Conservation (phyloP, 2,888 invertebrate species). For the Netelia melanura region DNA sequence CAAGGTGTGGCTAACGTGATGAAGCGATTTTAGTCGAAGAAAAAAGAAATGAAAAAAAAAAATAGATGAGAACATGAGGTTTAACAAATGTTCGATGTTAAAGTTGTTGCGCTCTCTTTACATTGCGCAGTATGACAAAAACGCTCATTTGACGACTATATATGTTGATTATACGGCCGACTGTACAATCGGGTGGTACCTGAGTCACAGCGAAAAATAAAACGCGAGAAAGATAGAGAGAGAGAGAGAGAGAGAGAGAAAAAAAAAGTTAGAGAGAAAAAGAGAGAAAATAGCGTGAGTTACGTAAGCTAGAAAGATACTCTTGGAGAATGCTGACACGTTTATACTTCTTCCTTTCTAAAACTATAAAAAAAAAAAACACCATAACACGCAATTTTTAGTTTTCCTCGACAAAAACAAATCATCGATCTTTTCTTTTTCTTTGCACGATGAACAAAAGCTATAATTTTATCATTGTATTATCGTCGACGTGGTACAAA, state of each 20-base stretch:
- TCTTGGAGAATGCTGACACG: constrained; percentile 37
- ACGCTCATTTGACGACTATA: constrained; percentile 73
- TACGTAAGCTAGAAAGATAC: constrained; percentile 52
- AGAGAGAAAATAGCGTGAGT: constrained; percentile 24
- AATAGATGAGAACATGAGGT: constrained; percentile 67
- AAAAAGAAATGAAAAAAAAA: constrained; percentile 27
- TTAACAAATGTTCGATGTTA: constrained; percentile 77
- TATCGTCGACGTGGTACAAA: background rate
- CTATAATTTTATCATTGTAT: constrained; percentile 8
- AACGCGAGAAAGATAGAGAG: constrained; percentile 26
- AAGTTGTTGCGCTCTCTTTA: constrained; percentile 74
- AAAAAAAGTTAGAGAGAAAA: background rate
- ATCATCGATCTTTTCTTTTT: constrained; percentile 2
- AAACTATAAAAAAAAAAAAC: background rate
- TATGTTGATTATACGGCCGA: constrained; percentile 66
- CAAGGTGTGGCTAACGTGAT: constrained; percentile 69
- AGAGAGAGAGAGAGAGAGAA: constrained; percentile 6
- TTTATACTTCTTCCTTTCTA: constrained; percentile 41
- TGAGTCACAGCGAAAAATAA: constrained; percentile 47
- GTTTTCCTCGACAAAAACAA: constrained; percentile 20
- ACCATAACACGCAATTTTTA: background rate
- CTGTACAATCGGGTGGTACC: constrained; percentile 61
- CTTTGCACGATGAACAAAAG: background rate
- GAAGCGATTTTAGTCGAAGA: constrained; percentile 52
- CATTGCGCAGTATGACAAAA: constrained; percentile 76